Conservation (phyloP, 2,113 vertebrate genomes). For the Oriolus oriolus region DNA sequence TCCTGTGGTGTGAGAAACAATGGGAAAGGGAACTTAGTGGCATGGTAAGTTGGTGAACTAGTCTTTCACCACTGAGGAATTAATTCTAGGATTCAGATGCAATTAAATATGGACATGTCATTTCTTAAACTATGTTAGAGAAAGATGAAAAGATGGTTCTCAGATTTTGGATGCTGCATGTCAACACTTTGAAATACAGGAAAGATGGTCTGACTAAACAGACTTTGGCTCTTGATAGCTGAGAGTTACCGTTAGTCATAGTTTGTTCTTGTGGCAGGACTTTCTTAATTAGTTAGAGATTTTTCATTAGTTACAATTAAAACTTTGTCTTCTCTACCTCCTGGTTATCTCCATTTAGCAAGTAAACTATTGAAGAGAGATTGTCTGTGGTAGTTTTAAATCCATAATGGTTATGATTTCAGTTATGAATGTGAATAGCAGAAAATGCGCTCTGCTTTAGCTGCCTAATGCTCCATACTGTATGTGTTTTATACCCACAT, state of each 20-base stretch:
- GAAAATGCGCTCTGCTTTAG: neutral
- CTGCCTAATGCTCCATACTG: neutral
- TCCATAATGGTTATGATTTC: neutral
- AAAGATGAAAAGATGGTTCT: neutral
- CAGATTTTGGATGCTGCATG: neutral
- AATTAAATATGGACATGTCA: neutral
- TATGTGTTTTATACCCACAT: neutral
- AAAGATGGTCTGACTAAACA: neutral
- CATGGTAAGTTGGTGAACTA: slow-evolving; percentile 62
- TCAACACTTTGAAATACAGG: neutral
- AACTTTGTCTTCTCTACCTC: neutral
- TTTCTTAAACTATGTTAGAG: neutral
- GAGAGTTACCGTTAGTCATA: neutral
- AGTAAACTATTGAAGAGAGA: neutral
- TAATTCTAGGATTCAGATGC: neutral
- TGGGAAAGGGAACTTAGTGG: slow-evolving; percentile 68
- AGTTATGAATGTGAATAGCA: neutral
- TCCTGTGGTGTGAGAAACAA: slow-evolving; percentile 69
- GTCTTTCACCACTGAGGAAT: slow-evolving; percentile 20
- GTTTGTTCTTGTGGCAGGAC: neutral
- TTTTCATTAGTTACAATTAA: neutral
- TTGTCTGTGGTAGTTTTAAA: neutral
- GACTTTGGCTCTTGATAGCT: neutral
- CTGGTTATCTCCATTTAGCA: neutral
- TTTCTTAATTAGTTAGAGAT: neutral